phyloP scores from a whole-genome alignment of 2,888 invertebrate genomes.

The Merodon equestris region DNA sequence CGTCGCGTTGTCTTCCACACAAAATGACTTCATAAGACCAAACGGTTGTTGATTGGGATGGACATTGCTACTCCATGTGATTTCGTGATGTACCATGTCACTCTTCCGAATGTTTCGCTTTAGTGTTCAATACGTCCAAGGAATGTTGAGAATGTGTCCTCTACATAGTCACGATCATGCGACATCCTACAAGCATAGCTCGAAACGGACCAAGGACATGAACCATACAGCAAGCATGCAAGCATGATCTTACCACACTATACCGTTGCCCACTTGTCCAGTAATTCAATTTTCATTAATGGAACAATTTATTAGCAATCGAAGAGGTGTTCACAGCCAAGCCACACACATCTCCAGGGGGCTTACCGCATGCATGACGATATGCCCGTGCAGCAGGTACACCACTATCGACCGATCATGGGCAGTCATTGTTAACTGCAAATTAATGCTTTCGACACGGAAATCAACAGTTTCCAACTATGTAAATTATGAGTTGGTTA shows the following conservation, averaged over 20 bases:
- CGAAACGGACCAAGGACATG: slow-evolving; percentile 62
- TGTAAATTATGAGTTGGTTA: slow-evolving; percentile 61
- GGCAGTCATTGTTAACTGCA: slow-evolving; percentile 66
- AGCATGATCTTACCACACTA: slow-evolving; percentile 34
- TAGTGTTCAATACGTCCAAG: slow-evolving; percentile 35
- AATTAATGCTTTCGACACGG: slow-evolving; percentile 68
- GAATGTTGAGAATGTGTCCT: slow-evolving; percentile 56
- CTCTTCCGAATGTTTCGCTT: slow-evolving; percentile 26
- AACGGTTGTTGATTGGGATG: slow-evolving; percentile 10
- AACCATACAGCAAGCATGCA: slow-evolving; percentile 33
- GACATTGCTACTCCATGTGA: slow-evolving; percentile 26
- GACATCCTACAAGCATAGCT: slow-evolving; percentile 49
- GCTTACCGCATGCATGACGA: slow-evolving; percentile 16
- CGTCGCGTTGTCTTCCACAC: slow-evolving; percentile 38
- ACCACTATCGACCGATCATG: slow-evolving; percentile 34
- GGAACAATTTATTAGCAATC: slow-evolving; percentile 61
- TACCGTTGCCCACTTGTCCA: slow-evolving; percentile 8
- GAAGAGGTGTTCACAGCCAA: background rate
- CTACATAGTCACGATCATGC: background rate
- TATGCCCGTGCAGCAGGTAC: slow-evolving; percentile 2
- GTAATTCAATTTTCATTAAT: slow-evolving; percentile 67
- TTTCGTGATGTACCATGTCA: slow-evolving; percentile 18
- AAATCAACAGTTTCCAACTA: slow-evolving; percentile 62
- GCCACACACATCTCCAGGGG: slow-evolving; percentile 22
- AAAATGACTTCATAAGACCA: slow-evolving; percentile 59